phyloP scores from a whole-genome alignment of 1,140 invertebrate species.

The Hyposmocoma kahamanoa region DNA sequence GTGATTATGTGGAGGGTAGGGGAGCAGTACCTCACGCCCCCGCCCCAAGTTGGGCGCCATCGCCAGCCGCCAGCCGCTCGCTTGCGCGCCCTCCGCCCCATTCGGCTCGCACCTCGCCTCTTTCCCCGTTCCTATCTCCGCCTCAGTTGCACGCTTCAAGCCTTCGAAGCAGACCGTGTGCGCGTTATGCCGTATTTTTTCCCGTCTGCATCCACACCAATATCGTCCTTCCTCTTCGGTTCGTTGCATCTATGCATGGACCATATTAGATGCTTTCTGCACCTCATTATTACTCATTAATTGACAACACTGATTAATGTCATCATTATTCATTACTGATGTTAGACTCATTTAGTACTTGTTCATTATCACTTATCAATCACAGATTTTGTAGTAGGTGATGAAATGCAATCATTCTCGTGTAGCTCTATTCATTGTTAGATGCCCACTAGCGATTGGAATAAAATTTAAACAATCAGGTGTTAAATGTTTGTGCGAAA shows the following conservation, averaged over 20 bases:
- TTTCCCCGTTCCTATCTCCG: conserved; percentile 16
- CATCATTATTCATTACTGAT: neutral
- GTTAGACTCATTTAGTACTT: neutral
- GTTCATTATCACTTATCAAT: neutral
- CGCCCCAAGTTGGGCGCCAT: conserved; percentile 22
- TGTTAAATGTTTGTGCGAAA: too few species aligned
- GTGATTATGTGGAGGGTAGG: conserved; percentile 49
- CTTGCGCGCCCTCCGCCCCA: neutral
- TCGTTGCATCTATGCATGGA: conserved; percentile 68
- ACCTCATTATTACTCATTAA: conserved; percentile 50
- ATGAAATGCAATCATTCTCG: conserved; percentile 8
- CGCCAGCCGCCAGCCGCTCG: conserved; percentile 33
- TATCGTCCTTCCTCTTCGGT: conserved; percentile 47
- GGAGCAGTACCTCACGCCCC: neutral
- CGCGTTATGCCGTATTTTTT: conserved; percentile 55
- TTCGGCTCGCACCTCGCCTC: conserved; percentile 10
- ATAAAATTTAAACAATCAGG: too few species aligned
- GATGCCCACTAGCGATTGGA: neutral
- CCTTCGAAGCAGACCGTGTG: conserved; percentile 43
- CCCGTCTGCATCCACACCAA: conserved; percentile 54
- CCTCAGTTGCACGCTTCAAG: conserved; percentile 59
- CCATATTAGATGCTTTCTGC: conserved; percentile 66
- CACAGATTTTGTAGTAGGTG: neutral
- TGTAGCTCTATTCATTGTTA: conserved; percentile 8
- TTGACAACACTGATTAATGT: conserved; percentile 3